Conservation (phyloP, 2,888 invertebrate genomes). For the Nebria salina region DNA sequence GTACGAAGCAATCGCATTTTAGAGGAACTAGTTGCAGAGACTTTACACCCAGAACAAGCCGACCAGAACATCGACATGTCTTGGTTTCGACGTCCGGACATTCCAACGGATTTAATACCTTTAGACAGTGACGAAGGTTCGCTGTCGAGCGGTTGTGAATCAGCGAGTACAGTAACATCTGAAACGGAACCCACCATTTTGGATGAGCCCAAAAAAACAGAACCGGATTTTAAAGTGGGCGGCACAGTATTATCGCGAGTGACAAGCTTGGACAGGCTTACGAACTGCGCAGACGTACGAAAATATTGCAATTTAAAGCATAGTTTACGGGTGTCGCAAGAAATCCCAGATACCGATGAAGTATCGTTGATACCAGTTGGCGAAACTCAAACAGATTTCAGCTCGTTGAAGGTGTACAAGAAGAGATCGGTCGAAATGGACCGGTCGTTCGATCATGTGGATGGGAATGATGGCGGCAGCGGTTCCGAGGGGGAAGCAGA, state of each 20-base stretch:
- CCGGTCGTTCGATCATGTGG: conserved; percentile 60
- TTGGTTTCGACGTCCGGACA: conserved; percentile 57
- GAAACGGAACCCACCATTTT: conserved; percentile 62
- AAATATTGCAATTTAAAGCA: conserved; percentile 56
- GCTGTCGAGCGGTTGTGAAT: conserved; percentile 84
- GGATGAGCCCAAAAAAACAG: conserved; percentile 55
- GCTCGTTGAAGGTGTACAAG: conserved; percentile 62
- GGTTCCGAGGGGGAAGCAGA: conserved; percentile 66
- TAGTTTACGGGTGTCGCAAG: conserved; percentile 47
- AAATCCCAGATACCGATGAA: conserved; percentile 56
- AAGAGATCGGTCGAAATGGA: conserved; percentile 50
- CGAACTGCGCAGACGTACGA: conserved; percentile 53
- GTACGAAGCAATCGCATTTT: conserved; percentile 57
- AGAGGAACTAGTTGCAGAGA: conserved; percentile 57
- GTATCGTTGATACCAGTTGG: conserved; percentile 62
- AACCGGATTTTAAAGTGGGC: conserved; percentile 62
- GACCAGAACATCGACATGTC: conserved; percentile 54
- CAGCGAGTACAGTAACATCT: conserved; percentile 76
- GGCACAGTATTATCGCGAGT: conserved; percentile 58
- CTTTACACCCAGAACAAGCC: conserved; percentile 57
- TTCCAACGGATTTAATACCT: conserved; percentile 64
- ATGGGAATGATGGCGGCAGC: conserved; percentile 60
- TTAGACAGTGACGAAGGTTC: conserved; percentile 79
- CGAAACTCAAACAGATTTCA: conserved; percentile 60
- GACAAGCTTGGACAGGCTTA: conserved; percentile 56